Evolutionary conservation across 2,888 invertebrate species (phyloP), one percentile per base, ranked within the genome.

Genomic region (Lasioglossum figueresi): DNA sequence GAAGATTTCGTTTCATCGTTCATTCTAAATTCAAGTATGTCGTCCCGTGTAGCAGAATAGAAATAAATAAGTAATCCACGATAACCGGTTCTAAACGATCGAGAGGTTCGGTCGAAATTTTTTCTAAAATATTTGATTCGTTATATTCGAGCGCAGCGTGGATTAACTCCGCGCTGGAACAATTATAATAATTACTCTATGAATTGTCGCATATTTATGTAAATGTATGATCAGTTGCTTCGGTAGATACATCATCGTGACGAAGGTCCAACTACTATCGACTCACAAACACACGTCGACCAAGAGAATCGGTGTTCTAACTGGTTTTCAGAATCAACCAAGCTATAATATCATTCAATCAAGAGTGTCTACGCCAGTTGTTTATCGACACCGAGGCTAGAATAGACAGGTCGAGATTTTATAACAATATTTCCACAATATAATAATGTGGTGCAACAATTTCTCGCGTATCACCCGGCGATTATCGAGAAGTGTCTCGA

Each of bases 261-360:
- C 56, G 52, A 75, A 79, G 79, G 52, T 68, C 27, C 56, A 59
- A 23, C 45, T 16, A 48, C 75, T 82, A 73, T 72, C 59, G 27
- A 72, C 66, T 43, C 79, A 85, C 83, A n/a, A 4, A 84, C 82
- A 84, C 79, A 80, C 8, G 6, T 4, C 12, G 56, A 12, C 63
- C 40, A 31, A 72, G 40, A 34, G 70, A 40, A 76, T 85, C 74
- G 56, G 84, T 84, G 84, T 77, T 80, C 76, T 72, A 92, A 94
- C 94, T 90, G 94, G 94, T 94, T 94, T 93, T 90, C 81, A 88
- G 91, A 92, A 91, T 88, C 82, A 85, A 86, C 82, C 78, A 84
- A 83, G 75, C 82, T 89, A 92, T 89, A 86, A 85, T 84, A 85
- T 90, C 79, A 79, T 72, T 88, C 83, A 88, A 91, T 89, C 88